These are phyloP conservation scores for Syngnathus scovelli DNA, from an alignment of 2,113 vertebrate genomes.

Conservation along the genomic window DNA sequence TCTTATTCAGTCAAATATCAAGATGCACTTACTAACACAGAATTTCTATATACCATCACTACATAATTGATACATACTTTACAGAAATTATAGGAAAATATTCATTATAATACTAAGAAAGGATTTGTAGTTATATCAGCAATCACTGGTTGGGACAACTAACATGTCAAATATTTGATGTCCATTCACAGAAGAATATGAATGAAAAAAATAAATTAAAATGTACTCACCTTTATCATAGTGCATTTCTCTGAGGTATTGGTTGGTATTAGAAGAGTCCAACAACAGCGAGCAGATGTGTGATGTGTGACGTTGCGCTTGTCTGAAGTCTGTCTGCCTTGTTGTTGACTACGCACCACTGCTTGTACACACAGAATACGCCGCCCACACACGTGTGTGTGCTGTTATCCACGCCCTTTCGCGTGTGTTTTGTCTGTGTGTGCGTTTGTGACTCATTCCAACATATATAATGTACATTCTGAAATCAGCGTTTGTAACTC, in stretches of 20 bases:
- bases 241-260: slow-evolving; percentile 67
- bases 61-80: not conserved
- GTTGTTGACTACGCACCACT: slow-evolving; percentile 16
- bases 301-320: not conserved
- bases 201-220: not conserved
- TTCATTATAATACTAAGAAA: too few relatives aligned
- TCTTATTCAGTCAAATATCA: not conserved
- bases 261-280: not conserved
- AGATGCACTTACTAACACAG: too few relatives aligned
- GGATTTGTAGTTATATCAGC: not conserved
- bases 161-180: not conserved
- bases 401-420: slow-evolving; percentile 1
- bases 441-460: not conserved
- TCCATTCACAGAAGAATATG: not conserved
- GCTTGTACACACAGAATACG: slow-evolving; percentile 34
- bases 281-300: not conserved
- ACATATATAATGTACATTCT: not conserved
- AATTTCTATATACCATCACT: too few relatives aligned
- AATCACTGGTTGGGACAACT: not conserved
- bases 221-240: slow-evolving; percentile 71
- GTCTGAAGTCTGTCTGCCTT: slow-evolving; percentile 12
- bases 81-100: not conserved
- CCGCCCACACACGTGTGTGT: slow-evolving; percentile 27
- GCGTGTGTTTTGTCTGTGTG: not conserved
- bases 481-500: not conserved